Conservation (phyloP, 2,888 invertebrate species). For the Drosophila limbata region DNA sequence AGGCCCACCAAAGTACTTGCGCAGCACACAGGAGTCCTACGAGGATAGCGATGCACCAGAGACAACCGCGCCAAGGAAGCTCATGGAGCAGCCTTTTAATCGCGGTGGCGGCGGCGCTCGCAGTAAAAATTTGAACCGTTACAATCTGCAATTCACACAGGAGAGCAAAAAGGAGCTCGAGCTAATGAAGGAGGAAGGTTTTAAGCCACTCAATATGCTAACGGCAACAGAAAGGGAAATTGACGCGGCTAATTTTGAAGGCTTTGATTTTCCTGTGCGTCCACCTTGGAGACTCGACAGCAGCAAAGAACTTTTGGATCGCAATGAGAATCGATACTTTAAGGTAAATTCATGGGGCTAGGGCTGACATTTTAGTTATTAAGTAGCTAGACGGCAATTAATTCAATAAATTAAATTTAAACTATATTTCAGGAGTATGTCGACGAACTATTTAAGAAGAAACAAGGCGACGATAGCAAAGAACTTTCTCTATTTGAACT, state of each 20-base stretch:
- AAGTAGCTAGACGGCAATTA: neutral
- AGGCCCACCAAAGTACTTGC: constrained; percentile 73
- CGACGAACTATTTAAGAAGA: constrained; percentile 87
- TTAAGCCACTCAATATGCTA: constrained; percentile 86
- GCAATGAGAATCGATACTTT: constrained; percentile 93
- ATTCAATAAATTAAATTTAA: neutral
- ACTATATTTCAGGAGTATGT: constrained; percentile 91
- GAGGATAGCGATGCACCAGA: constrained; percentile 84
- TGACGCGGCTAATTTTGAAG: constrained; percentile 88
- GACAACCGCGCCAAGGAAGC: constrained; percentile 85
- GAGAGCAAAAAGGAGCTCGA: constrained; percentile 91
- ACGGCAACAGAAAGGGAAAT: constrained; percentile 89
- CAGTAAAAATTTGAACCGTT: constrained; percentile 88
- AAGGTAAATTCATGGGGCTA: constrained; percentile 59
- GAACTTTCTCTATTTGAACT: constrained; percentile 95
- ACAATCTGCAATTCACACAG: constrained; percentile 93
- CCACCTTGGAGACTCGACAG: constrained; percentile 94
- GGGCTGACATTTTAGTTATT: neutral
- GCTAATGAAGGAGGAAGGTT: constrained; percentile 89
- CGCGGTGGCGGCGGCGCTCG: constrained; percentile 42
- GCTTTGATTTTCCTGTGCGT: constrained; percentile 92
- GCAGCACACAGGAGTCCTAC: constrained; percentile 77
- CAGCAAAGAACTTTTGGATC: constrained; percentile 90
- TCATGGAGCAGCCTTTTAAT: constrained; percentile 88
- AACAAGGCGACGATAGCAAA: constrained; percentile 86